phyloP scores from a whole-genome alignment of 2,888 invertebrate species.

The Troilus luridus region DNA sequence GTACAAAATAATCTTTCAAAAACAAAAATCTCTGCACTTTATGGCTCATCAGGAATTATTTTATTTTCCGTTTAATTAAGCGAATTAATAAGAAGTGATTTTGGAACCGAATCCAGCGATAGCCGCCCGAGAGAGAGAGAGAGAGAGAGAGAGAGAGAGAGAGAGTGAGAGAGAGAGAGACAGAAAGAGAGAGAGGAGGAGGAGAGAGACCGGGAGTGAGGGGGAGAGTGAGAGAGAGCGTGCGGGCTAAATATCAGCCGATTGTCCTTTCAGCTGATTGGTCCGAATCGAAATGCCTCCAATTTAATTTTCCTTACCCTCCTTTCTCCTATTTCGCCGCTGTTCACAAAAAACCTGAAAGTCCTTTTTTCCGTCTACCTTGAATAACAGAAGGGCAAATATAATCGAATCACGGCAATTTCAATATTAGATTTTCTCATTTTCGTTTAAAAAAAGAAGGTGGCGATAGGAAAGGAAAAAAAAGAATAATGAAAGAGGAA shows the following conservation, averaged over 20 bases:
- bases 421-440: conserved; percentile 14
- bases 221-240: too few species aligned
- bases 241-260: conserved; percentile 21
- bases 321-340: conserved; percentile 19
- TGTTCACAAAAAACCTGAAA: conserved; percentile 20
- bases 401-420: conserved; percentile 28
- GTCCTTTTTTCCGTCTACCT: conserved; percentile 28
- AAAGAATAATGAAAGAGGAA: neutral
- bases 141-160: too few species aligned
- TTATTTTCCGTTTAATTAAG: conserved; percentile 10
- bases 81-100: neutral
- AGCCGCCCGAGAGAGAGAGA: neutral
- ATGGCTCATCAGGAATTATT: neutral
- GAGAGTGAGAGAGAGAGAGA: too few species aligned
- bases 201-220: too few species aligned
- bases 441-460: neutral
- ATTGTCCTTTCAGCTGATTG: conserved; percentile 43
- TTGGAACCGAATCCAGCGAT: neutral
- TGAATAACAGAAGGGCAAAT: conserved; percentile 42
- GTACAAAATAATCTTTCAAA: too few species aligned
- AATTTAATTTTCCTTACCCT: conserved; percentile 48
- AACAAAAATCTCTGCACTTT: too few species aligned
- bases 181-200: too few species aligned
- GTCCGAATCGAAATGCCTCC: conserved; percentile 31
- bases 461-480: neutral